phyloP scores from a whole-genome alignment of 2,797 vertebrate species.

The Tragelaphus oryx region DNA sequence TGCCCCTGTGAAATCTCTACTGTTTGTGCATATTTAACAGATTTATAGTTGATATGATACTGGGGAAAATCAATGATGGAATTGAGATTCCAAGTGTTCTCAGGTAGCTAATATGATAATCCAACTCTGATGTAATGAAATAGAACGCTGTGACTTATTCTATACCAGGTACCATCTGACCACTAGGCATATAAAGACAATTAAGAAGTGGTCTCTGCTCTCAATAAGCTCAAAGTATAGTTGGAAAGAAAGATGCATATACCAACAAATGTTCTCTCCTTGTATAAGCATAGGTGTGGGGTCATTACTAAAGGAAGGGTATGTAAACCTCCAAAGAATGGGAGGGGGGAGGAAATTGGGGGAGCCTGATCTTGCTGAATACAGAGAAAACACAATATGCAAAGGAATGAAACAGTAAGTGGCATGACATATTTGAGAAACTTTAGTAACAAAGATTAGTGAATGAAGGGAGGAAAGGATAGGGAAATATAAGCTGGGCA shows the following conservation, averaged over 20 bases:
- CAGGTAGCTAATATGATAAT: neutral
- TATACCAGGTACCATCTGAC: neutral
- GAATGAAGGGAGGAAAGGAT: neutral
- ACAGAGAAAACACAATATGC: neutral
- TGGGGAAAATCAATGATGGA: neutral
- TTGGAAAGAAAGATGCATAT: neutral
- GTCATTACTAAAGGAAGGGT: neutral
- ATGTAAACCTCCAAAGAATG: no score
- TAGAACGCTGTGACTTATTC: neutral
- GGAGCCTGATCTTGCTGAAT: neutral
- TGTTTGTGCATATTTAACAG: neutral
- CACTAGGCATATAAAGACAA: neutral
- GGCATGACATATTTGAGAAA: neutral
- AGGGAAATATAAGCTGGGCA: neutral
- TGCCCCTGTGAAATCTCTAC: neutral
- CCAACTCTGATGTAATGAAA: neutral
- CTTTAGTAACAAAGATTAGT: neutral
- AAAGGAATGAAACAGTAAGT: neutral
- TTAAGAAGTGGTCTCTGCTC: neutral
- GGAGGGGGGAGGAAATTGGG: accelerated
- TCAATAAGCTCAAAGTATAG: neutral
- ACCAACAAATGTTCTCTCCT: neutral
- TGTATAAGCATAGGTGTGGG: neutral
- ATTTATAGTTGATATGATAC: neutral
- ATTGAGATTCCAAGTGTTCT: neutral